Evolutionary conservation across 2,113 vertebrate species (phyloP).

Genomic region (Sminthopsis crassicaudata): DNA sequence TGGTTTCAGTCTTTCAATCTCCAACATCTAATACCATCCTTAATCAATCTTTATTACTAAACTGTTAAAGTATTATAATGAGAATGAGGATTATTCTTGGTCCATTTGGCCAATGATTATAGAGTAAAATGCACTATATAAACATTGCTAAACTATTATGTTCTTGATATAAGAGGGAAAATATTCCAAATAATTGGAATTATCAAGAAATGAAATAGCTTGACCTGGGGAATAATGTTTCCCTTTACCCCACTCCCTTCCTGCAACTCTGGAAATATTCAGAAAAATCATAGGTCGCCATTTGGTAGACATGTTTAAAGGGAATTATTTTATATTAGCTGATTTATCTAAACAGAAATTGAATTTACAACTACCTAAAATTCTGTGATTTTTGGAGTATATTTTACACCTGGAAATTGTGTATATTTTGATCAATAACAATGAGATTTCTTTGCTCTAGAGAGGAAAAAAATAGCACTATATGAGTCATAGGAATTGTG

Average conservation of each 20-base stretch:
- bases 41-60: not conserved
- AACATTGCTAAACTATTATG: accelerated
- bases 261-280: not conserved
- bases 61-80: not conserved
- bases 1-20: not conserved
- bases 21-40: not conserved
- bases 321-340: not conserved
- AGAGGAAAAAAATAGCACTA: not conserved
- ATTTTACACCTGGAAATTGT: not conserved
- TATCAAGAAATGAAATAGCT: not conserved
- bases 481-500: not conserved
- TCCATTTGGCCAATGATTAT: not conserved
- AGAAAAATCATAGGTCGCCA: not conserved
- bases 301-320: not conserved
- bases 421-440: slow-evolving; percentile 17
- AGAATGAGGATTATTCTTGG: not conserved
- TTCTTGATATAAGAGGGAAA: not conserved
- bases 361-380: not conserved
- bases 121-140: not conserved
- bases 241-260: not conserved
- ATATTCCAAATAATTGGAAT: not conserved
- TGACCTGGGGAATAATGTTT: not conserved
- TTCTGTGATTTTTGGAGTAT: not conserved
- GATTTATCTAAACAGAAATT: not conserved
- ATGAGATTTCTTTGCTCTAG: not conserved